Conservation (phyloP, 2,797 vertebrate species). For the Melopsittacus undulatus region DNA sequence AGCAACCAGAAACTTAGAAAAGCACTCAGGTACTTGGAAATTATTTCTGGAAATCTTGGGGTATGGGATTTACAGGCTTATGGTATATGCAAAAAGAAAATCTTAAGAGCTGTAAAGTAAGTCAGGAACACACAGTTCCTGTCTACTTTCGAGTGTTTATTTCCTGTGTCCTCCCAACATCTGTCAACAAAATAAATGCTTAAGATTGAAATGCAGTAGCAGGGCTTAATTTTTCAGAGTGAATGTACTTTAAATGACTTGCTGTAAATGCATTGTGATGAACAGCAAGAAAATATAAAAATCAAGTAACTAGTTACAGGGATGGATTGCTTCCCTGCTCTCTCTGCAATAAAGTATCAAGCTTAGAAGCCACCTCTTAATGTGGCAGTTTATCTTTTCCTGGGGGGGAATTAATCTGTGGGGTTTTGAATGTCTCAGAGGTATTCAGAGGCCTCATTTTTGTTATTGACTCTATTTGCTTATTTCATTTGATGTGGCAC, state of each 20-base stretch:
- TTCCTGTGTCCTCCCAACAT: conserved; percentile 43
- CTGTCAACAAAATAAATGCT: conserved; percentile 45
- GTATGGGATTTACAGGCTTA: neutral
- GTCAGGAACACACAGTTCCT: neutral
- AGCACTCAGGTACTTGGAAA: neutral
- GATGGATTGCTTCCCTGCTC: neutral
- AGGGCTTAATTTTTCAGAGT: conserved; percentile 19
- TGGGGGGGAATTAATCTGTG: neutral
- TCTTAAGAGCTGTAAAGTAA: conserved; percentile 28
- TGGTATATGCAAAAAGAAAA: neutral
- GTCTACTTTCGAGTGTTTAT: conserved; percentile 34
- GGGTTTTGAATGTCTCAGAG: rapidly evolving
- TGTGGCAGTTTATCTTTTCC: neutral
- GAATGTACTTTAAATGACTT: neutral
- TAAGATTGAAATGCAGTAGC: conserved; percentile 13
- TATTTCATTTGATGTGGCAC: no score
- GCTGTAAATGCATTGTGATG: conserved; percentile 27
- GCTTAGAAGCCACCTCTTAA: neutral
- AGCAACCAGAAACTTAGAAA: neutral
- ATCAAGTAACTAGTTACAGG: neutral
- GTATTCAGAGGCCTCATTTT: neutral
- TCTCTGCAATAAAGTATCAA: neutral
- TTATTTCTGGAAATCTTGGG: neutral
- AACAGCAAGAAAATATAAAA: conserved; percentile 19
- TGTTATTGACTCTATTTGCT: neutral